phyloP scores from a whole-genome alignment of 2,888 invertebrate species.

The Lasioglossum marginatum region DNA sequence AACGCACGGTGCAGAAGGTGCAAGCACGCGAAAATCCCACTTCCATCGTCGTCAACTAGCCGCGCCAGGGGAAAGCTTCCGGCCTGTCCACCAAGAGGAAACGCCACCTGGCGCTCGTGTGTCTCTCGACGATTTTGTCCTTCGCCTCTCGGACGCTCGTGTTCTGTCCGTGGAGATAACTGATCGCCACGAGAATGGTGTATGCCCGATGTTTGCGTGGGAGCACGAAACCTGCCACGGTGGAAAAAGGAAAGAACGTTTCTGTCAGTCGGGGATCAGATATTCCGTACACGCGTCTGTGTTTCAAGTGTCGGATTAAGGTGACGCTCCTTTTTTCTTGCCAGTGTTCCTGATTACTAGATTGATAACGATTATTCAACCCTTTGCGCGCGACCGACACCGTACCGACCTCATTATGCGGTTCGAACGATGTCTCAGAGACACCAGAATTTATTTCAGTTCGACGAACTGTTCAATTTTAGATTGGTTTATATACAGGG shows the following conservation, averaged over 20 bases:
- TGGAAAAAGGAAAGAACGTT: neutral
- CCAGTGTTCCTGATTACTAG: neutral
- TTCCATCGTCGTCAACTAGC: slow-evolving; percentile 31
- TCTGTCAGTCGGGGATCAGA: slow-evolving; percentile 2
- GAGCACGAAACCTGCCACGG: slow-evolving; percentile 7
- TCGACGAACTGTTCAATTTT: neutral
- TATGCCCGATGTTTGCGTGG: slow-evolving; percentile 32
- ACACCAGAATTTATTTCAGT: neutral
- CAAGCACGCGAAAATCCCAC: slow-evolving; percentile 69
- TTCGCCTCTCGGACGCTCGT: slow-evolving; percentile 33
- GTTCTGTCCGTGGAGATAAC: slow-evolving; percentile 44
- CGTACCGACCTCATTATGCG: neutral
- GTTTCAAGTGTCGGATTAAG: neutral
- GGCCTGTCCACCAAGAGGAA: slow-evolving; percentile 49
- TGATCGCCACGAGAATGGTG: slow-evolving; percentile 30
- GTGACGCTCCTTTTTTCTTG: neutral
- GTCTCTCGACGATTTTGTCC: slow-evolving; percentile 61
- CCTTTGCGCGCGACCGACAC: neutral
- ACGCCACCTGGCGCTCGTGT: slow-evolving; percentile 72
- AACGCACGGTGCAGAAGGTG: slow-evolving; percentile 17
- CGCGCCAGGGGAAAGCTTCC: slow-evolving; percentile 64
- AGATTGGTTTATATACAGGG: neutral
- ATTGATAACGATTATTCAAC: slow-evolving; percentile 1
- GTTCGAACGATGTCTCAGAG: neutral
- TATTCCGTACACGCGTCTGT: slow-evolving; percentile 17